These are phyloP conservation scores for Hydroisotoma schaefferi DNA, from an alignment of 2,888 invertebrate genomes.

Conservation along the genomic window DNA sequence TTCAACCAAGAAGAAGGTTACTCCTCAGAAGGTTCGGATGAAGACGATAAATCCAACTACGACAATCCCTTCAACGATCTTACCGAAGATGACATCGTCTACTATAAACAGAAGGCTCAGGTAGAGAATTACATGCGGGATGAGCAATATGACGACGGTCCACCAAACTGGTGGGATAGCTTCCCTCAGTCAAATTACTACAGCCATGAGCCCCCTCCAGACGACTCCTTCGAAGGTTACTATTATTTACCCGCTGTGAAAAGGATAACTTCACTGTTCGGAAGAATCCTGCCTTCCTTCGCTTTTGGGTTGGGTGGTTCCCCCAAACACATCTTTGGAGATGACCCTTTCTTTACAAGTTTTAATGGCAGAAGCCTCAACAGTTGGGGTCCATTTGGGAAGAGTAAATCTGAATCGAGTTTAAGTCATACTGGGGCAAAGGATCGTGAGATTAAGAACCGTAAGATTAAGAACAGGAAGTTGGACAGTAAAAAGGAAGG, in stretches of 20 bases:
- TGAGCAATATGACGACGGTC: constrained; percentile 1
- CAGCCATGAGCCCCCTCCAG: not conserved
- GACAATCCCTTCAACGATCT: not conserved
- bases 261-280: constrained; percentile 4
- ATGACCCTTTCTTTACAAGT: constrained; percentile 19
- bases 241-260: too few relatives aligned
- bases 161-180: constrained; percentile 16
- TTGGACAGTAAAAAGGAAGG: too few relatives aligned
- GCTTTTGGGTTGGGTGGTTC: not conserved
- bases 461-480: not conserved
- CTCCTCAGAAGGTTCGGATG: constrained; percentile 3
- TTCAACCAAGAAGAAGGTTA: not conserved
- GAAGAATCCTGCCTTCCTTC: constrained; percentile 11
- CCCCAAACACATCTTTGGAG: constrained; percentile 5
- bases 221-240: too few relatives aligned
- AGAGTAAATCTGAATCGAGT: not conserved
- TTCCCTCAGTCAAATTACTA: not conserved
- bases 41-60: not conserved
- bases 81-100: constrained; percentile 5
- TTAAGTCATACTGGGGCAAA: not conserved
- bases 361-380: not conserved
- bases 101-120: constrained; percentile 14
- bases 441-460: not conserved
- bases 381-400: constrained; percentile 7
- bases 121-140: constrained; percentile 12